A percentile compares a stretch with the other conserved stretches of the same genome.
These are phyloP conservation scores for Apis mellifera DNA, from an alignment of 1,140 invertebrate genomes.

Conservation along the genomic window DNA sequence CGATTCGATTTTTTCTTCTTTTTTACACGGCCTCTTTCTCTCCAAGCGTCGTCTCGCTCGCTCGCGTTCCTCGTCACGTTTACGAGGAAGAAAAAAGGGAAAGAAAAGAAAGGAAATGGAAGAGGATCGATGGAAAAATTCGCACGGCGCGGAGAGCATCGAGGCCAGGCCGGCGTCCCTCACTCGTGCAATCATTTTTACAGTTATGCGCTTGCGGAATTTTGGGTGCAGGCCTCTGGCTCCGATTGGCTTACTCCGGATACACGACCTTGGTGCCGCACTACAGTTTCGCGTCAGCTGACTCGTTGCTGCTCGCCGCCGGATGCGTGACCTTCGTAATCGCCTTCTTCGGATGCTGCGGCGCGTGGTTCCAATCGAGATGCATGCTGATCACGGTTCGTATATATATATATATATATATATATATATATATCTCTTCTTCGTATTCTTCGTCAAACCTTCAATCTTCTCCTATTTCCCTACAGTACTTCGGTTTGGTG, in stretches of 20 bases:
- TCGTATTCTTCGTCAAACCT: neutral
- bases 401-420: too few relatives aligned
- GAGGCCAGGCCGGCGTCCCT: neutral
- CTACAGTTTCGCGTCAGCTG: conserved; percentile 86
- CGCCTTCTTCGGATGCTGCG: conserved; percentile 91
- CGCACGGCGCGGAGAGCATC: neutral
- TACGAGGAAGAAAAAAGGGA: too few relatives aligned
- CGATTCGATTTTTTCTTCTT: too few relatives aligned
- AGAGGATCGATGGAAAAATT: neutral
- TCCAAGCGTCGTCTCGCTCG: too few relatives aligned
- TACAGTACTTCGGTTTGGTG: conserved; percentile 92
- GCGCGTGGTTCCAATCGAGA: conserved; percentile 90
- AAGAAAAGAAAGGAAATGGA: too few relatives aligned
- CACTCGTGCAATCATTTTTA: conserved; percentile 59
- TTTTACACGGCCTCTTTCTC: too few relatives aligned
- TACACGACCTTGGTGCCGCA: conserved; percentile 88
- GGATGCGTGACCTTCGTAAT: conserved; percentile 88
- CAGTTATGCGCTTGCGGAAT: conserved; percentile 89
- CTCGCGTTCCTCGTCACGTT: too few relatives aligned
- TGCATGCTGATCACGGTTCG: conserved; percentile 89
- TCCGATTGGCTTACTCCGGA: conserved; percentile 86
- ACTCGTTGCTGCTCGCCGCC: conserved; percentile 85
- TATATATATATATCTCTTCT: too few relatives aligned
- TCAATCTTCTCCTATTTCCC: neutral
- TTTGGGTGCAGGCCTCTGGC: conserved; percentile 88